Base-by-base conservation (phyloP, 2,888 invertebrate species). In the Mylabris sibirica region DNA sequence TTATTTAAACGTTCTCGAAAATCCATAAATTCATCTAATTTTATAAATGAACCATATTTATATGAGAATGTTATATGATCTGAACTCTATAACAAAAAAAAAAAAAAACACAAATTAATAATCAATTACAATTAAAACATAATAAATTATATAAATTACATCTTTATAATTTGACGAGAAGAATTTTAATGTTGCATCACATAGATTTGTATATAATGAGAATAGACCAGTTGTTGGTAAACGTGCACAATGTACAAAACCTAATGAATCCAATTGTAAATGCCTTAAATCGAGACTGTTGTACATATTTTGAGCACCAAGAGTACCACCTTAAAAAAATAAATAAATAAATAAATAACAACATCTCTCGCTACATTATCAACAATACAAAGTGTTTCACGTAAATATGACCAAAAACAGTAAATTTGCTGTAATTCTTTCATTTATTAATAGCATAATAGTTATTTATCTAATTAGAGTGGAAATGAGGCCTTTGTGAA, bases 31-130 rank as follows among this genome's bases (percentile, higher is more conserved):
- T 98, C 97, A 76, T 93, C 91, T 75, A 98, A 89, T 88, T 97
- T 97, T 75, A 92, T 91, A 86, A 97, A 97, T 59, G 97, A 96
- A 12, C 98, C 97, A 85, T 92, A 97, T 82, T 97, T 97, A 87
- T 97, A 98, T 9, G 95, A 94, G 80, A 94, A 92, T 30, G 96
- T 94, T 65, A 98, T 88, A 83, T 96, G 95, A 84, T 98, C 98
- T 61, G 95, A 90, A 79, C 95, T 94, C 94, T 95, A 87, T 63
- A 66, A 60, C n/a, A 61, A 57, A 26, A n/a, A n/a, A 14, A 12
- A 24, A 44, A 14, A n/a, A 14, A 53, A 41, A 14, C 4, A 41
- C 4, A 41, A 11, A 59, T 41, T 4, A 17, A 22, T 22, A 34
- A 38, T 38, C 12, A 38, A 20, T 22, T 12, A 12, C 11, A 34